phyloP scores from a whole-genome alignment of 2,888 invertebrate genomes.

The Phyllotreta cruciferae region DNA sequence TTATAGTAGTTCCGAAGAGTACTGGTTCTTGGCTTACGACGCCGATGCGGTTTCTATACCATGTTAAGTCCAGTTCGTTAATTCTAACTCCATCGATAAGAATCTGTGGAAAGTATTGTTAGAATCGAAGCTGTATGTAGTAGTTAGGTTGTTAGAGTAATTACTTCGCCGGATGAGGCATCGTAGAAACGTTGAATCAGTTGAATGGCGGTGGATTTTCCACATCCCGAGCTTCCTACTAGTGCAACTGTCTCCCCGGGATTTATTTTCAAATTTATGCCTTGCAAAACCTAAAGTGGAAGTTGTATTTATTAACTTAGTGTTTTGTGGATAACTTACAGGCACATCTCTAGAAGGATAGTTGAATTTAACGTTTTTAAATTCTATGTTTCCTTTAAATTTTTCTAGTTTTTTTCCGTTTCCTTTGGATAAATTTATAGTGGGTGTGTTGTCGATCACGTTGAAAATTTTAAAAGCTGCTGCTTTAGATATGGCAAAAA shows the following conservation, averaged over 20 bases:
- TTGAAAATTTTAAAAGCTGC: conserved; percentile 79
- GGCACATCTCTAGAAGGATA: conserved; percentile 83
- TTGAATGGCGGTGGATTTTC: conserved; percentile 80
- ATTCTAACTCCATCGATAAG: conserved; percentile 72
- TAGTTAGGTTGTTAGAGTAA: not conserved
- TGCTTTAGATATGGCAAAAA: conserved; percentile 79
- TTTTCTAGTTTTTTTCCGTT: conserved; percentile 67
- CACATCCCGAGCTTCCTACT: conserved; percentile 77
- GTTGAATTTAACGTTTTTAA: conserved; percentile 76
- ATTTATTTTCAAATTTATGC: conserved; percentile 70
- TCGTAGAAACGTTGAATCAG: conserved; percentile 79
- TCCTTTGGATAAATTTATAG: conserved; percentile 73
- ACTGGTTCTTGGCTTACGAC: conserved; percentile 92
- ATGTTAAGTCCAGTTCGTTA: conserved; percentile 74
- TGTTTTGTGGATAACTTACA: conserved; percentile 59
- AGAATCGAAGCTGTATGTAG: conserved; percentile 27
- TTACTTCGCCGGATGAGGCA: conserved; percentile 70
- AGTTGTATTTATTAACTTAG: conserved; percentile 7
- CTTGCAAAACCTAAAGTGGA: conserved; percentile 66
- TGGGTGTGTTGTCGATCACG: conserved; percentile 76
- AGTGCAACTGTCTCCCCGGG: conserved; percentile 79
- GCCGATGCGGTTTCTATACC: conserved; percentile 82
- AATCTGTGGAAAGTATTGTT: conserved; percentile 28
- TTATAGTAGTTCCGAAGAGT: conserved; percentile 82
- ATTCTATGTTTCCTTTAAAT: conserved; percentile 71